Conservation (phyloP, 2,888 invertebrate species). For the Incurvaria masculella region DNA sequence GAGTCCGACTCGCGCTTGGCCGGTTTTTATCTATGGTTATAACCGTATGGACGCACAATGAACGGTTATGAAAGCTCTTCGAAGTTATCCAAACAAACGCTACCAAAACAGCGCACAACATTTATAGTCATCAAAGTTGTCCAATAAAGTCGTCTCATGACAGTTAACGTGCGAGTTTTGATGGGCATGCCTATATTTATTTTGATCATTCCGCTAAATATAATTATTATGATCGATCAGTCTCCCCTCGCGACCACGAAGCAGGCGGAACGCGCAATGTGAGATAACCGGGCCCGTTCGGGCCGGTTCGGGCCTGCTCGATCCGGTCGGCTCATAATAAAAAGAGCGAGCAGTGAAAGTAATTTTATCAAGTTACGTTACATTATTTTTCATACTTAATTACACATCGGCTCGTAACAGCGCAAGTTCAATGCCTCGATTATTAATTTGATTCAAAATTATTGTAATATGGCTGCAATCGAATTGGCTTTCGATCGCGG, state of each 20-base stretch:
- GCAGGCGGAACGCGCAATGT: background rate
- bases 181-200: too few species aligned
- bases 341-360: slow-evolving; percentile 37
- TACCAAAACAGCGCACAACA: too few species aligned
- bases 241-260: background rate
- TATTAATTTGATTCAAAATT: slow-evolving; percentile 44
- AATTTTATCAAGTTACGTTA: slow-evolving; percentile 42
- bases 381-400: slow-evolving; percentile 29
- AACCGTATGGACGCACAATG: too few species aligned
- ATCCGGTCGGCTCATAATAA: background rate
- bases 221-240: background rate
- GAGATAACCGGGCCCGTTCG: slow-evolving; percentile 27
- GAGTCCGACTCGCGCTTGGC: too few species aligned
- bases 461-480: slow-evolving; percentile 28
- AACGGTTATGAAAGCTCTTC: too few species aligned
- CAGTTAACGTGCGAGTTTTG: too few species aligned
- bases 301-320: too few species aligned
- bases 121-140: too few species aligned
- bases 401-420: slow-evolving; percentile 31
- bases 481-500: background rate
- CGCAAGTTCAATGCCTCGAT: slow-evolving; percentile 54
- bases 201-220: background rate
- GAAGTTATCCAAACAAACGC: too few species aligned
- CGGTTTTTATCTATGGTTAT: too few species aligned
- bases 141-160: too few species aligned